Conservation (phyloP, 2,888 invertebrate species). For the Amphipoea lucens region DNA sequence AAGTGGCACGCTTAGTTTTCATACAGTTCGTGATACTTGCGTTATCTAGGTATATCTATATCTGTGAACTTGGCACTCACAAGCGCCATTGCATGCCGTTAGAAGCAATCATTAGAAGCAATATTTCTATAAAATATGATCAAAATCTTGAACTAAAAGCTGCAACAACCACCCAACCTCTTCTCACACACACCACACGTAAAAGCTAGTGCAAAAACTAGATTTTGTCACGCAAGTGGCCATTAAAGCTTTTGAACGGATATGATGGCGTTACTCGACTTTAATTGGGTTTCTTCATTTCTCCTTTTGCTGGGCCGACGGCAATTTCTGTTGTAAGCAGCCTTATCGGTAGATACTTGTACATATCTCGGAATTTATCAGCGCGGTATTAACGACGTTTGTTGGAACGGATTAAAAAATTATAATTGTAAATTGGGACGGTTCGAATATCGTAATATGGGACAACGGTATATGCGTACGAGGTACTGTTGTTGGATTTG, state of each 20-base stretch:
- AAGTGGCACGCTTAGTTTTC: no score
- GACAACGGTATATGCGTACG: conserved; percentile 23
- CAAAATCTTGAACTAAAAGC: neutral
- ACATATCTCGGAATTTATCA: conserved; percentile 60
- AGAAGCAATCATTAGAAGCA: no score
- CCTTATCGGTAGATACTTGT: conserved; percentile 52
- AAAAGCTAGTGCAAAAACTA: conserved; percentile 76
- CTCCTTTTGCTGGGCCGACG: conserved; percentile 75
- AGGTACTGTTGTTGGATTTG: conserved; percentile 23
- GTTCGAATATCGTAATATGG: conserved; percentile 14
- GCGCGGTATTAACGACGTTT: conserved; percentile 40
- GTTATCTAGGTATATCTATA: no score
- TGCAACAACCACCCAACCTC: conserved; percentile 1
- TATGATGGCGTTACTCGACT: conserved; percentile 79
- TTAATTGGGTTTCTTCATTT: conserved; percentile 85
- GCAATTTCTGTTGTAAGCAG: conserved; percentile 69
- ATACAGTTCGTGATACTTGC: no score
- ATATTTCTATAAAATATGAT: no score
- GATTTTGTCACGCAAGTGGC: conserved; percentile 85
- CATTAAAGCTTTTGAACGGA: conserved; percentile 83
- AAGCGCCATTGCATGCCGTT: neutral
- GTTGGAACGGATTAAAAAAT: conserved; percentile 48
- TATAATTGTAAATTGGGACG: conserved; percentile 47
- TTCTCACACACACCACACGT: conserved; percentile 69
- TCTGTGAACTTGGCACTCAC: neutral